A percentile compares a stretch with the other conserved stretches of the same genome.
Evolutionary conservation across 2,797 vertebrate genomes (phyloP).

Genomic region (Pogoniulus pusillus): DNA sequence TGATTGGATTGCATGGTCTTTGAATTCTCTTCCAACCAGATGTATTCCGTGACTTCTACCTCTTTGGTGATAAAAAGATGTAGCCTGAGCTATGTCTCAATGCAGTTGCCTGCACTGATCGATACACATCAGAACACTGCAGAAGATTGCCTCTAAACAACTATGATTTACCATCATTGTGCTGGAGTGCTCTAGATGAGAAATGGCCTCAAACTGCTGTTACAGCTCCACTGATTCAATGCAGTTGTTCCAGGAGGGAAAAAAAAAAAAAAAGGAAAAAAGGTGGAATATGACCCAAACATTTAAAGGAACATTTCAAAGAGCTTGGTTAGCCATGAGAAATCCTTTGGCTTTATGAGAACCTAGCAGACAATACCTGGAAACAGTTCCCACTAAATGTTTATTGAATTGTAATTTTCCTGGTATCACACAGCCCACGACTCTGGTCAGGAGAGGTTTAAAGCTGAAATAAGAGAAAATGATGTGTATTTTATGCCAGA

Average conservation of each 20-base stretch:
- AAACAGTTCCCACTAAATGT: not conserved
- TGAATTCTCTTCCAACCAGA: too few species aligned
- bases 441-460: not conserved
- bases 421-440: not conserved
- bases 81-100: not conserved
- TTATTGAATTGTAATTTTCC: not conserved
- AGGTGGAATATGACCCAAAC: not conserved
- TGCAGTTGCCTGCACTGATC: not conserved
- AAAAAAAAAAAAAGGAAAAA: not conserved
- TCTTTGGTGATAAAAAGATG: not conserved
- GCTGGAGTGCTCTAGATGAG: not conserved
- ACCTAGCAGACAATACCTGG: not conserved
- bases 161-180: constrained; percentile 29
- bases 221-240: not conserved
- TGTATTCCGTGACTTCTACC: not conserved
- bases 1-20: too few species aligned
- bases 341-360: not conserved
- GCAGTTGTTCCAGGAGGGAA: not conserved
- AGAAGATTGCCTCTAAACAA: not conserved
- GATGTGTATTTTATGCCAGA: not conserved
- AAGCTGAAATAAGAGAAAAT: not conserved
- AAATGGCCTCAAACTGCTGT: not conserved
- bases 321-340: not conserved
- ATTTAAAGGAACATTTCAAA: not conserved
- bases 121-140: rapidly evolving